Evolutionary conservation across 2,888 invertebrate genomes (phyloP).

Genomic region (Agrotis puta): DNA sequence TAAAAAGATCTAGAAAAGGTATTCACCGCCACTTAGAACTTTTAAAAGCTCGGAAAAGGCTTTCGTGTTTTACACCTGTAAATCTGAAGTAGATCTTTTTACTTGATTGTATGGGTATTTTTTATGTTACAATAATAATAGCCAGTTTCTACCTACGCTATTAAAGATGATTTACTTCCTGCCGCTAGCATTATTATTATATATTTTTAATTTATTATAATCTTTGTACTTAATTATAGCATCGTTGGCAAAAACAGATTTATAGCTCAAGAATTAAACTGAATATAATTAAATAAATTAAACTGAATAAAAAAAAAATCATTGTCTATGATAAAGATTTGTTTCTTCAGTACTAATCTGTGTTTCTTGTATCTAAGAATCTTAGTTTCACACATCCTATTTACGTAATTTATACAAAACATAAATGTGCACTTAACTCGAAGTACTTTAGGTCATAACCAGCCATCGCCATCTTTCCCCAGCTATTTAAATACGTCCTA

Average conservation of each 20-base stretch:
- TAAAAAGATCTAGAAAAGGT: neutral
- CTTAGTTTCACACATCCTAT: neutral
- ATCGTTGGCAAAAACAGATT: slow-evolving; percentile 10
- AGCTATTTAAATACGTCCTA: slow-evolving; percentile 26
- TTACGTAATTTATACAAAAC: slow-evolving; percentile 43
- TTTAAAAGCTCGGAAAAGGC: slow-evolving; percentile 17
- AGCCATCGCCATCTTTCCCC: slow-evolving; percentile 9
- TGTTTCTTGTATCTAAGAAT: slow-evolving; percentile 6
- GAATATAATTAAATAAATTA: slow-evolving; percentile 11
- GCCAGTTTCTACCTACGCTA: slow-evolving; percentile 9
- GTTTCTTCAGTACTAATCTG: neutral
- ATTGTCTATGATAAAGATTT: neutral
- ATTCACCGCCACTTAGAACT: slow-evolving; percentile 22
- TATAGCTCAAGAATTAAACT: slow-evolving; percentile 13
- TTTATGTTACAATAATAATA: slow-evolving; percentile 11
- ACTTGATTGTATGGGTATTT: neutral
- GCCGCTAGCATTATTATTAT: neutral
- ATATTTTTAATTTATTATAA: slow-evolving; percentile 35
- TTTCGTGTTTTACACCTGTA: slow-evolving; percentile 10
- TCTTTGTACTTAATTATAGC: slow-evolving; percentile 3
- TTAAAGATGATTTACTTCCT: slow-evolving; percentile 33
- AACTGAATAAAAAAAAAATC: slow-evolving; percentile 12
- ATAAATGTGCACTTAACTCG: slow-evolving; percentile 32
- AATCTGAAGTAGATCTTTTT: neutral
- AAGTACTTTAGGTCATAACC: slow-evolving; percentile 33